phyloP scores from a whole-genome alignment of 2,888 invertebrate genomes.

The Agriopis marginaria region DNA sequence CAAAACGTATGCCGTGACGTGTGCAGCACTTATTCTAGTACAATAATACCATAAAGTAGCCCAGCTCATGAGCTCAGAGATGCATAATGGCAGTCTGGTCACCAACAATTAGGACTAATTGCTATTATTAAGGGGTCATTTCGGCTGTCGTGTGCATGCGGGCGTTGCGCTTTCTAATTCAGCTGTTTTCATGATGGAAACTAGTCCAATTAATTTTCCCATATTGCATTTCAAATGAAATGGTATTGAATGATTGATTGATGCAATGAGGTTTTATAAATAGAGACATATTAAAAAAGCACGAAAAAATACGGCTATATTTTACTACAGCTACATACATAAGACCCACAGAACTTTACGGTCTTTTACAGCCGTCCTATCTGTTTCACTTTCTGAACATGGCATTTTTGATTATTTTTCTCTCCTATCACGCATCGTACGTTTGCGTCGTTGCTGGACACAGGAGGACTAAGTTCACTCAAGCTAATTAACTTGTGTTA shows the following conservation, averaged over 20 bases:
- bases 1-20: background rate
- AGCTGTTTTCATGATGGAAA: slow-evolving; percentile 23
- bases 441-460: too few relatives aligned
- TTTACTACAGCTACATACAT: too few relatives aligned
- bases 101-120: slow-evolving; percentile 76
- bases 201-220: slow-evolving; percentile 3
- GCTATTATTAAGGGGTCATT: slow-evolving; percentile 59
- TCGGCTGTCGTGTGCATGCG: slow-evolving; percentile 49
- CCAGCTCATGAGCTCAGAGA: slow-evolving; percentile 1
- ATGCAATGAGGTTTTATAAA: too few relatives aligned
- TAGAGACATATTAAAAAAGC: too few relatives aligned
- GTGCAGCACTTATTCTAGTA: background rate
- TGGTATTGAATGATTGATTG: background rate
- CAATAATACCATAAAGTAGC: slow-evolving; percentile 10
- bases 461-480: too few relatives aligned
- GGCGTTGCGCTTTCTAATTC: slow-evolving; percentile 44
- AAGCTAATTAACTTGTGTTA: too few relatives aligned
- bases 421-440: too few relatives aligned
- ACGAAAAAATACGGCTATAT: too few relatives aligned
- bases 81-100: slow-evolving; percentile 19
- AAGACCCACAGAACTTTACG: too few relatives aligned
- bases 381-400: too few relatives aligned
- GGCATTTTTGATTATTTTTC: too few relatives aligned
- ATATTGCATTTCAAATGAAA: background rate
- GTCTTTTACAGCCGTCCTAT: too few relatives aligned